Evolutionary conservation across 1,140 invertebrate species (phyloP).

Genomic region (Himalopsyche phryganea): DNA sequence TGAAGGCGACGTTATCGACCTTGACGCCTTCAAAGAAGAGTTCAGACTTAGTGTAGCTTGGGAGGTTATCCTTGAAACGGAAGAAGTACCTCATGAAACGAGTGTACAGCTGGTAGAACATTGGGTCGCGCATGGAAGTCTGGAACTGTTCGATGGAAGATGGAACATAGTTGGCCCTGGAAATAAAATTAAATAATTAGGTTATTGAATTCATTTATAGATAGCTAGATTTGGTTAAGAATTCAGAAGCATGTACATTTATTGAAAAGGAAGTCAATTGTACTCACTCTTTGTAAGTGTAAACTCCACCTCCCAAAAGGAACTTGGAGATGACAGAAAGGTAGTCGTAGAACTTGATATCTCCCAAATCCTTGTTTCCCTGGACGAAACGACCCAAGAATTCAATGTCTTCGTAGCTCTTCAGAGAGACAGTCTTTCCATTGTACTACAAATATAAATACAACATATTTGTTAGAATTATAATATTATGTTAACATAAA

Average conservation of each 20-base stretch:
- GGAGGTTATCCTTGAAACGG: constrained; percentile 51
- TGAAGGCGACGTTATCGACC: constrained; percentile 59
- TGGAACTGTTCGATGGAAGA: constrained; percentile 48
- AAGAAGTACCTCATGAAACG: constrained; percentile 51
- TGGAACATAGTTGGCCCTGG: constrained; percentile 42
- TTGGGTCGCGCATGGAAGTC: constrained; percentile 63
- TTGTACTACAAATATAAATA: constrained; percentile 37
- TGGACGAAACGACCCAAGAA: constrained; percentile 65
- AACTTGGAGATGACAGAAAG: constrained; percentile 55
- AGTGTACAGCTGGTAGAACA: constrained; percentile 62
- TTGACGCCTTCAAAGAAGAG: constrained; percentile 58
- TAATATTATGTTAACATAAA: not conserved
- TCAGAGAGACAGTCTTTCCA: constrained; percentile 51
- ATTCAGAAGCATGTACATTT: too few species aligned
- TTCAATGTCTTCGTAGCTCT: constrained; percentile 54
- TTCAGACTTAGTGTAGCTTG: constrained; percentile 58
- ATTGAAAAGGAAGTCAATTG: not conserved
- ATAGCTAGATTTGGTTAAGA: too few species aligned
- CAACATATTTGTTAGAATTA: not conserved
- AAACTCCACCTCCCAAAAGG: constrained; percentile 51
- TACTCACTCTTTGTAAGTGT: not conserved
- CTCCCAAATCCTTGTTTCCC: constrained; percentile 62
- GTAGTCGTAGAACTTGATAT: constrained; percentile 61
- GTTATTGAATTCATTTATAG: too few species aligned
- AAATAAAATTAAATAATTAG: constrained; percentile 18